phyloP scores from a whole-genome alignment of 1,140 invertebrate genomes.

The Contarinia nasturtii region DNA sequence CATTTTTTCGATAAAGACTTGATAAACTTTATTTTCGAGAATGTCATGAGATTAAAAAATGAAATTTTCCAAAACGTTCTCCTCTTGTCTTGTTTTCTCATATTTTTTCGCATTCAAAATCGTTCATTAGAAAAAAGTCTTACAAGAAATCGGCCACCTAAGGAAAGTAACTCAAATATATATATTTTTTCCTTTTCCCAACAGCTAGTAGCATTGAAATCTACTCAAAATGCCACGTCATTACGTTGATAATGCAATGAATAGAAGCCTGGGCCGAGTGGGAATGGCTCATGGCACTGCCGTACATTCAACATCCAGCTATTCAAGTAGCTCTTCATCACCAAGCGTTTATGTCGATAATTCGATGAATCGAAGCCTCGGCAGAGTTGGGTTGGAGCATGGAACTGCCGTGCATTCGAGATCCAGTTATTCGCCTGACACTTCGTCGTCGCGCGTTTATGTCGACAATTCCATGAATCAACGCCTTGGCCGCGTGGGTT shows the following conservation, averaged over 20 bases:
- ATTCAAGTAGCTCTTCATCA: not conserved
- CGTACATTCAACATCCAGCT: not conserved
- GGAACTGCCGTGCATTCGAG: not conserved
- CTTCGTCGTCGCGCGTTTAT: not conserved
- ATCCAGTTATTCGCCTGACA: not conserved
- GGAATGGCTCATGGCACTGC: not conserved
- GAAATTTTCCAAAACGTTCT: too few relatives aligned
- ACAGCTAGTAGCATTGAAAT: too few relatives aligned
- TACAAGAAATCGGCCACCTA: too few relatives aligned
- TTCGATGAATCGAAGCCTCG: not conserved
- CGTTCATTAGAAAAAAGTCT: too few relatives aligned
- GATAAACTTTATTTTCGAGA: too few relatives aligned
- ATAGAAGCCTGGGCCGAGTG: not conserved
- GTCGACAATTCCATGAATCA: not conserved
- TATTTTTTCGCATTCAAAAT: too few relatives aligned
- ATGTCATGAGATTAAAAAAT: too few relatives aligned
- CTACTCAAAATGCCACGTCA: not conserved
- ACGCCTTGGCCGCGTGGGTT: not conserved
- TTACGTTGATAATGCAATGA: not conserved
- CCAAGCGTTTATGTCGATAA: not conserved
- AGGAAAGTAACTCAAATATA: too few relatives aligned
- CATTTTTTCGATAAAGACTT: too few relatives aligned
- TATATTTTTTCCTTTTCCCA: too few relatives aligned
- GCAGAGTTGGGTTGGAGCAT: not conserved
- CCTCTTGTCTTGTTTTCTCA: too few relatives aligned